Evolutionary conservation across 2,797 vertebrate species (phyloP).

Genomic region (Enteromius mattozi): DNA sequence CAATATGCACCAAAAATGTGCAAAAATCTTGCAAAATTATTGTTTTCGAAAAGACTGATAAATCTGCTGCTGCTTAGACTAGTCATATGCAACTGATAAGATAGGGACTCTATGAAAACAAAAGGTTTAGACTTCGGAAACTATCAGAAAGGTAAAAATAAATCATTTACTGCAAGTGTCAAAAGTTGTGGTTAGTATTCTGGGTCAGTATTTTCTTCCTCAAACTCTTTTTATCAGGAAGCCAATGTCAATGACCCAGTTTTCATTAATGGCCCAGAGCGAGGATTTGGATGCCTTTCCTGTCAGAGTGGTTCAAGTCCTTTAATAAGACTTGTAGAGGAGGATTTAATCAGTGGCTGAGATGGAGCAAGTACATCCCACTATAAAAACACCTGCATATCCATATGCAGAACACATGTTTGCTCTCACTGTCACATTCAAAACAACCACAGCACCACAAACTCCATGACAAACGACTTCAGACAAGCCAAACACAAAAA

Average conservation of each 20-base stretch:
- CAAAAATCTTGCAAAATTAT: too few relatives aligned
- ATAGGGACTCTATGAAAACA: slow-evolving; percentile 40
- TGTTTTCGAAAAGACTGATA: background rate
- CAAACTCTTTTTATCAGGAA: slow-evolving; percentile 57
- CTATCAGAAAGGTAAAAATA: background rate
- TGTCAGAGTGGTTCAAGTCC: slow-evolving; percentile 1
- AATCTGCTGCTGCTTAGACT: background rate
- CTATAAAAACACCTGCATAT: slow-evolving; percentile 41
- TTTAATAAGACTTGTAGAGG: slow-evolving; percentile 15
- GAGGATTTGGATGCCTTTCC: slow-evolving; percentile 28
- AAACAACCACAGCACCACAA: background rate
- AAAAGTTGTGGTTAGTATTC: slow-evolving; percentile 29
- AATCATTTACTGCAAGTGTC: background rate
- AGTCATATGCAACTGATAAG: background rate
- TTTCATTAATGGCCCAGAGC: slow-evolving; percentile 70
- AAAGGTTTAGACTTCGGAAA: background rate
- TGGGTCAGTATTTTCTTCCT: slow-evolving; percentile 58
- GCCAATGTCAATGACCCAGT: slow-evolving; percentile 56
- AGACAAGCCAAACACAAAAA: slow-evolving; percentile 51
- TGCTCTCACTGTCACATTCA: slow-evolving; percentile 1
- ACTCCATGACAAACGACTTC: slow-evolving; percentile 37
- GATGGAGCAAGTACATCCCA: slow-evolving; percentile 36
- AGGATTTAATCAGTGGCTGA: slow-evolving; percentile 2
- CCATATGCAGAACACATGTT: slow-evolving; percentile 33
- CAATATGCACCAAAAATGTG: background rate